These are phyloP conservation scores for Pseudococcus jackbeardsleyi DNA, from an alignment of 2,888 invertebrate genomes.

Conservation along the genomic window DNA sequence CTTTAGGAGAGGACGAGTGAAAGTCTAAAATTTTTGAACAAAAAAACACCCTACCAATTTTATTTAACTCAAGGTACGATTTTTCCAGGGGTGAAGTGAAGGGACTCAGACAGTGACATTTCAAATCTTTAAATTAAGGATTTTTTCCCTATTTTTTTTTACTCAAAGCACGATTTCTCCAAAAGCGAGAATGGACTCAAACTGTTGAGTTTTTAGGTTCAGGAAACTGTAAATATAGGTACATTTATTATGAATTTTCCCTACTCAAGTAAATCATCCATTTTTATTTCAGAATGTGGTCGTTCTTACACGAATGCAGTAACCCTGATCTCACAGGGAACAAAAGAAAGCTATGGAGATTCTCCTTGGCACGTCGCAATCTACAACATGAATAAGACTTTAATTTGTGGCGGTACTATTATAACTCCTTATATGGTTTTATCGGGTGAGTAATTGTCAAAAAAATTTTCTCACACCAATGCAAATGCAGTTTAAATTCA, in stretches of 20 bases:
- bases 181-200: too few relatives aligned
- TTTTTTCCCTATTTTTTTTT: too few relatives aligned
- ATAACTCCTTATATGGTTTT: slow-evolving; percentile 42
- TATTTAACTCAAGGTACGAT: too few relatives aligned
- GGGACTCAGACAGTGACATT: too few relatives aligned
- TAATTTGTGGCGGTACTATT: slow-evolving; percentile 61
- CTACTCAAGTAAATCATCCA: not conserved
- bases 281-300: slow-evolving; percentile 32
- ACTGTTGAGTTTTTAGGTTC: too few relatives aligned
- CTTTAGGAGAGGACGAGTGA: too few relatives aligned
- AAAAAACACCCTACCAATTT: too few relatives aligned
- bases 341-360: slow-evolving; percentile 39
- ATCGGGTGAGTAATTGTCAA: slow-evolving; percentile 41
- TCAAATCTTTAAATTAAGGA: too few relatives aligned
- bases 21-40: too few relatives aligned
- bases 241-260: not conserved
- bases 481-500: not conserved
- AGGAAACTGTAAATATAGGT: too few relatives aligned
- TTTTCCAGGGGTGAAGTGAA: too few relatives aligned
- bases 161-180: too few relatives aligned
- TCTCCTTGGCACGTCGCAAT: slow-evolving; percentile 59
- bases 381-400: not conserved
- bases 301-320: not conserved
- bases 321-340: slow-evolving; percentile 39
- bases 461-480: not conserved